Conservation (phyloP, 2,888 invertebrate species). For the Cinara cedri region DNA sequence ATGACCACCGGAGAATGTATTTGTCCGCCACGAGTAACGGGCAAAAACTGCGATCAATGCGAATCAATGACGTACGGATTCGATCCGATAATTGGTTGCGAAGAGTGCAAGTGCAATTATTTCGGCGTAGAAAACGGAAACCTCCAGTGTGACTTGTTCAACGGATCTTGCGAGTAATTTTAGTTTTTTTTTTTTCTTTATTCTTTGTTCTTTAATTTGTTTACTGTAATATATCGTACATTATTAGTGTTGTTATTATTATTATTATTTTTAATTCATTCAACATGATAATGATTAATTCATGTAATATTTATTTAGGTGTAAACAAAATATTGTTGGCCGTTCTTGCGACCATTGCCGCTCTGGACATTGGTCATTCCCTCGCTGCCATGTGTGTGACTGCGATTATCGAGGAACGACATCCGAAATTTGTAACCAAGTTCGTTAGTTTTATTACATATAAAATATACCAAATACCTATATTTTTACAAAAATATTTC, state of each 20-base stretch:
- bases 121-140: constrained; percentile 79
- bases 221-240: background rate
- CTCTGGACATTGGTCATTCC: constrained; percentile 85
- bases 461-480: no score
- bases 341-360: constrained; percentile 87
- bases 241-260: constrained; percentile 16
- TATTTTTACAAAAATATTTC: background rate
- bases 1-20: constrained; percentile 80
- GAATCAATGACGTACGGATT: constrained; percentile 87
- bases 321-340: constrained; percentile 85
- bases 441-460: constrained; percentile 59
- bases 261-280: background rate
- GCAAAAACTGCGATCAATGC: constrained; percentile 88
- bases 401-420: constrained; percentile 85
- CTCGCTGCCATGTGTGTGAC: constrained; percentile 83
- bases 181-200: background rate
- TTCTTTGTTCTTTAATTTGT: no score
- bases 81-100: constrained; percentile 93
- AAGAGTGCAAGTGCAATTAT: constrained; percentile 88
- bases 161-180: constrained; percentile 81
- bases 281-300: no score
- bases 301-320: constrained; percentile 67
- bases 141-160: constrained; percentile 85
- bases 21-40: constrained; percentile 89
- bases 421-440: constrained; percentile 85